Percentiles rank a stretch among this genome's conserved stretches.
phyloP scores from a whole-genome alignment of 1,140 invertebrate genomes.

The Lithobius niger region DNA sequence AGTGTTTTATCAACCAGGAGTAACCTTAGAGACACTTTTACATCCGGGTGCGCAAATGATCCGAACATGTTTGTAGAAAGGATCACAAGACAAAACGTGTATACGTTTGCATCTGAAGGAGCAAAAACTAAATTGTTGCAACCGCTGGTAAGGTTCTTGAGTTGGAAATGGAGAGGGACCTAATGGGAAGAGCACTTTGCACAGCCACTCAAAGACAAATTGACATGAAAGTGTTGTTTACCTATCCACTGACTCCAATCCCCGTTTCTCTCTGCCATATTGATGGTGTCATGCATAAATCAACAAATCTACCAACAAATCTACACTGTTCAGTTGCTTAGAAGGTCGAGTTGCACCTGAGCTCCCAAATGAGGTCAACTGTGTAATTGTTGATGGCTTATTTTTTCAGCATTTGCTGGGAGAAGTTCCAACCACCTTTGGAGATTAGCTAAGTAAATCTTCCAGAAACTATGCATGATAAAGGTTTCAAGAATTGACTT shows the following conservation, averaged over 20 bases:
- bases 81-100: not conserved
- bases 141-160: not conserved
- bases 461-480: too few relatives aligned
- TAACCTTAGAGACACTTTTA: not conserved
- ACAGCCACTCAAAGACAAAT: not conserved
- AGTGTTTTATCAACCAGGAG: not conserved
- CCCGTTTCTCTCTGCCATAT: constrained; percentile 26
- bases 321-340: not conserved
- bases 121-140: not conserved
- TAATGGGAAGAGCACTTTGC: not conserved
- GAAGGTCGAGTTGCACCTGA: not conserved
- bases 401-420: too few relatives aligned
- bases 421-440: too few relatives aligned
- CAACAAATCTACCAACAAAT: too few relatives aligned
- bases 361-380: too few relatives aligned
- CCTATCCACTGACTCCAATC: constrained; percentile 20
- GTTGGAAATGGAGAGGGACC: not conserved
- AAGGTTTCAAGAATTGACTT: too few relatives aligned
- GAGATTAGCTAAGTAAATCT: too few relatives aligned
- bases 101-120: not conserved
- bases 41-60: not conserved
- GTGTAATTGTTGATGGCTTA: too few relatives aligned
- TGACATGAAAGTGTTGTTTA: constrained; percentile 11
- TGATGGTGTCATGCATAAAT: constrained; percentile 23
- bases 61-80: not conserved